These are phyloP conservation scores for Apotomis turbidana DNA, from an alignment of 2,888 invertebrate genomes.

Conservation along the genomic window DNA sequence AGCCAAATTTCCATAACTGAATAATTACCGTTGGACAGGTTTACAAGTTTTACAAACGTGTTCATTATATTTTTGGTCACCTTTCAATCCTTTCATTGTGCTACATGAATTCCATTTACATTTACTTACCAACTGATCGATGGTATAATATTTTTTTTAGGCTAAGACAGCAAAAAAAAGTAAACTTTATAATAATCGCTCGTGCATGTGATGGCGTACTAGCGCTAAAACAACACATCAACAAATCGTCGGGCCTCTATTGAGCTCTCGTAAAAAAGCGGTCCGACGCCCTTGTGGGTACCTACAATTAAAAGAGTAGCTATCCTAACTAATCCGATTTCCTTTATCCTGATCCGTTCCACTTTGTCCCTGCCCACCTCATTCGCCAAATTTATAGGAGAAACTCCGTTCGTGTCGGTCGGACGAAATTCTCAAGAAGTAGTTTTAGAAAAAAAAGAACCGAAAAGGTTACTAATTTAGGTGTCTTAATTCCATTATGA, in stretches of 20 bases:
- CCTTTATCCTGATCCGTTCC: conserved; percentile 27
- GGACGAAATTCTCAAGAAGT: background rate
- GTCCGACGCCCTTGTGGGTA: conserved; percentile 14
- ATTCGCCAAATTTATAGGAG: conserved; percentile 4
- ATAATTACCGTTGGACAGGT: background rate
- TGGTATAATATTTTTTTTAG: too few species aligned
- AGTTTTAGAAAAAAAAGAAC: too few species aligned
- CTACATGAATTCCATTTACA: background rate
- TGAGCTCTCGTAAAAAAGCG: conserved; percentile 27
- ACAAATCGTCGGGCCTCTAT: conserved; percentile 28
- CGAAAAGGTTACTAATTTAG: too few species aligned
- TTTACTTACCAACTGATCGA: too few species aligned
- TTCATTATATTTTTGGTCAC: background rate
- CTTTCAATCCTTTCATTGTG: background rate
- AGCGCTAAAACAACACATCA: conserved; percentile 25
- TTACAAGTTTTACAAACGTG: background rate
- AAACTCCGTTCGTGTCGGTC: background rate
- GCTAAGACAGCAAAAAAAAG: too few species aligned
- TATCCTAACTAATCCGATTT: conserved; percentile 35
- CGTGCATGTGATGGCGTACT: background rate
- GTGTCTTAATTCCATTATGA: too few species aligned
- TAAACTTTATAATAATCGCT: background rate
- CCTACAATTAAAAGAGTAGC: conserved; percentile 40
- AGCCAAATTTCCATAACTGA: background rate
- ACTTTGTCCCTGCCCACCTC: conserved; percentile 19